Evolutionary conservation across 2,797 vertebrate genomes (phyloP).

Genomic region (Babyrousa celebensis): DNA sequence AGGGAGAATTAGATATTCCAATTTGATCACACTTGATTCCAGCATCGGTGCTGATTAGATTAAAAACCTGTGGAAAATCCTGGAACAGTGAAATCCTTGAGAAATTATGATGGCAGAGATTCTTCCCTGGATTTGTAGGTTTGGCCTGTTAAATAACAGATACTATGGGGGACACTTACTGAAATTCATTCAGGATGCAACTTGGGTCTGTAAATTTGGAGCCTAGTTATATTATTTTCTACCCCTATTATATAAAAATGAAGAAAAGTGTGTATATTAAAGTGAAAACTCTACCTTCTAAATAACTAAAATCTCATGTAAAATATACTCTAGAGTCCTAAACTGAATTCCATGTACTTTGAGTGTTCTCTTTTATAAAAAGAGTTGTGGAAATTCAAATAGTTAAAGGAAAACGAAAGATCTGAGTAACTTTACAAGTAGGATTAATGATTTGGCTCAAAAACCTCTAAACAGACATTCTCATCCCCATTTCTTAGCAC

Average conservation of each 20-base stretch:
- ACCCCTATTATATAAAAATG: not conserved
- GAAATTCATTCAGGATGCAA: not conserved
- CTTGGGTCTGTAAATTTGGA: not conserved
- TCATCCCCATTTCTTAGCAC: not conserved
- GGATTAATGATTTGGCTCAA: not conserved
- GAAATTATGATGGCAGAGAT: not conserved
- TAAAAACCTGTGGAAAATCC: not conserved
- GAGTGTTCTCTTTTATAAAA: not conserved
- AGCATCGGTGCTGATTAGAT: not conserved
- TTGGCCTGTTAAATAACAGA: not conserved
- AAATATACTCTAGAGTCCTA: not conserved
- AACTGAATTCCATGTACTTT: not conserved
- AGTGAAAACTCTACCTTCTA: not conserved
- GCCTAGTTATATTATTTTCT: not conserved
- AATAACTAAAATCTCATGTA: not conserved
- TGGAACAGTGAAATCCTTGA: not conserved
- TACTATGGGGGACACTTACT: not conserved
- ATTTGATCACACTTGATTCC: not conserved
- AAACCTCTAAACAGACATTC: not conserved
- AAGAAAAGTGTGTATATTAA: not conserved
- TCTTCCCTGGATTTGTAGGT: not conserved
- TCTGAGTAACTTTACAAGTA: not conserved
- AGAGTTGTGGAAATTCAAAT: not conserved
- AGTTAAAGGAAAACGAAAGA: slow-evolving; percentile 19
- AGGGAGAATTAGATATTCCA: not conserved